Evolutionary conservation across 2,888 invertebrate genomes (phyloP), one percentile per base, ranked within the genome.

Genomic region (Diplolepis rosae): DNA sequence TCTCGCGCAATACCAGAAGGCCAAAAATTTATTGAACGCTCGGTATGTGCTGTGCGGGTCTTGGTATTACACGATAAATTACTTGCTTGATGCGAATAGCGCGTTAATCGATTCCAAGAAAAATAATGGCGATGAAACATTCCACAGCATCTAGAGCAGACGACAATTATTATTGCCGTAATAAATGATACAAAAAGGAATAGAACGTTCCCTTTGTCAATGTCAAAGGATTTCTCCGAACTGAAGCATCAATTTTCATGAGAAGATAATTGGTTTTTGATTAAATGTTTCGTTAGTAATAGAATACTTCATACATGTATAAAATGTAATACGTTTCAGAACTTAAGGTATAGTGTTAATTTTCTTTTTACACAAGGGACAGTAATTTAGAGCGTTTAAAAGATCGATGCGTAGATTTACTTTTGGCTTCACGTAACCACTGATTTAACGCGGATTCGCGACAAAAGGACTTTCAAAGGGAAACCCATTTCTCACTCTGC

Each of bases 381-480:
- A 56, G 32, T 56, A 35, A 35, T 56, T 56, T 24, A 6, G 6
- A 22, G 22, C 13, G 35, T 18, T 56, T 35, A 61, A 61, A 13
- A 22, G 39, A 39, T 61, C 39, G 27, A 61, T 24, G 27, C 24
- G n/a, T 24, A 39, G 27, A 61, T 39, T 61, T 61, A 61, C 6
- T 39, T 18, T 39, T 24, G 61, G 39, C 22, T 39, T 61, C 39
- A 39, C 61, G 39, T 61, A 61, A 61, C 61, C 39, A 24, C 22
- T 61, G 61, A 61, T 61, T 61, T 61, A 61, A 35, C 39, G 15
- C 39, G 24, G 39, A 61, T 13, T 22, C 39, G 24, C 61, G 61
- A 61, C 61, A 61, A 61, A 61, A 61, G 39, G 39, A 39, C 61
- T 61, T 61, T 61, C 24, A 61, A 61, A 61, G 61, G 61, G 24